phyloP scores from a whole-genome alignment of 2,113 vertebrate genomes.

The Psittacula cyanocephala region DNA sequence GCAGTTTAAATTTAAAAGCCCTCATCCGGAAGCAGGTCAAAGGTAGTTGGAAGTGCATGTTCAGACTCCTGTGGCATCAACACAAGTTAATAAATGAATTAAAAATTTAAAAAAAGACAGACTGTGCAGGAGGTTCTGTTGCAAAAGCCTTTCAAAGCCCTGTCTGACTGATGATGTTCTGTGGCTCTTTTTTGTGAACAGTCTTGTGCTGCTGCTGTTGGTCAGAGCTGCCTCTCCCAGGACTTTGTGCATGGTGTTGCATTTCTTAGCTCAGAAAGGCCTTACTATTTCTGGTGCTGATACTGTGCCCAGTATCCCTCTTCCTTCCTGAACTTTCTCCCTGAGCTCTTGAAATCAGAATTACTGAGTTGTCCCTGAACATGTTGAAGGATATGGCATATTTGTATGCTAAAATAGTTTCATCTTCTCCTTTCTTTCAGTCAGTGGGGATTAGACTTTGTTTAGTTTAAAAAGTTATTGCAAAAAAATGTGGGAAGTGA shows the following conservation, averaged over 20 bases:
- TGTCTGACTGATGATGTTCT: neutral
- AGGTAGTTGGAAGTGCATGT: neutral
- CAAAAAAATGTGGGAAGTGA: neutral
- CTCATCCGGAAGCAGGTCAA: neutral
- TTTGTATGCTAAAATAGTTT: neutral
- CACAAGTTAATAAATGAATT: neutral
- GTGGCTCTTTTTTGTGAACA: neutral
- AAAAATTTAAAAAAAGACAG: neutral
- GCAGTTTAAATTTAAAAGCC: neutral
- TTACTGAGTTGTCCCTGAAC: neutral
- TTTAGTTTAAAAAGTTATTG: neutral
- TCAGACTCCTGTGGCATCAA: neutral
- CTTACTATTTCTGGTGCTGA: neutral
- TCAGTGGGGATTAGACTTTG: neutral
- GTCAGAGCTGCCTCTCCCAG: neutral
- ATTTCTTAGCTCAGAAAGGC: neutral
- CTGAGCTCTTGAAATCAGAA: neutral
- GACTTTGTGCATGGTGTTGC: accelerated
- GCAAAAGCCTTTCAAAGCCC: neutral
- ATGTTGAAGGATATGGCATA: neutral
- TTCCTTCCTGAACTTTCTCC: neutral
- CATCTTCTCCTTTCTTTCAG: neutral
- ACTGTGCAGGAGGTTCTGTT: neutral
- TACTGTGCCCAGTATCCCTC: neutral
- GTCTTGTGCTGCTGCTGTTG: neutral